These are phyloP conservation scores for Cartodere bifasciata DNA, from an alignment of 2,888 invertebrate species.

Conservation along the genomic window DNA sequence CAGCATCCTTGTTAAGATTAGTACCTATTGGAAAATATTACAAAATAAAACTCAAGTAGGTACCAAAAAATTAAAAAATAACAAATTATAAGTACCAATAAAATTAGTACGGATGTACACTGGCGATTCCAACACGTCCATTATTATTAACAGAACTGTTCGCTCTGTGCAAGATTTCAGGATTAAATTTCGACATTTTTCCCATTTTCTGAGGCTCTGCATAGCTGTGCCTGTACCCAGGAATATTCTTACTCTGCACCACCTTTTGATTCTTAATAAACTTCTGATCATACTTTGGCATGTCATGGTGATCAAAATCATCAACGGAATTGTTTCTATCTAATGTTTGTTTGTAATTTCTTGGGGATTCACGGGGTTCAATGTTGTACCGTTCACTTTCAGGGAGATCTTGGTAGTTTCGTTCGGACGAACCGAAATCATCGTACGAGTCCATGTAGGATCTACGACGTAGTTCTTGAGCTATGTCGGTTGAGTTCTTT, in stretches of 20 bases:
- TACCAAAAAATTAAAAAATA: no score
- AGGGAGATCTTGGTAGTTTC: conserved; percentile 37
- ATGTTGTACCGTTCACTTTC: conserved; percentile 43
- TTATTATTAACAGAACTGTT: conserved; percentile 33
- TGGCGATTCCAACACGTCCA: conserved; percentile 34
- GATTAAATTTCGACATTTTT: conserved; percentile 26
- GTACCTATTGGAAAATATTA: no score
- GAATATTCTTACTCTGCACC: conserved; percentile 18
- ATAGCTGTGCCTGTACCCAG: conserved; percentile 47
- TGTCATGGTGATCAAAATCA: conserved; percentile 26
- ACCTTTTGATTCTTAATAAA: conserved; percentile 27
- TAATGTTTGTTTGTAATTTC: conserved; percentile 35
- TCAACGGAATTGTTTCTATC: no score
- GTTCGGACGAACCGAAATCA: conserved; percentile 9
- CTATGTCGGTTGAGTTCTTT: conserved; percentile 35
- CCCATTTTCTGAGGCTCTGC: conserved; percentile 45
- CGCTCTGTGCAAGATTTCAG: conserved; percentile 32
- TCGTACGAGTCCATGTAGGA: conserved; percentile 32
- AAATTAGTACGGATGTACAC: conserved; percentile 33
- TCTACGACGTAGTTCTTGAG: conserved; percentile 36
- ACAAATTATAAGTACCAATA: no score
- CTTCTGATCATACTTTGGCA: conserved; percentile 24
- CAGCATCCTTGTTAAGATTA: no score
- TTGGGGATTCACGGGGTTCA: no score
- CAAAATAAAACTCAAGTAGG: no score